Evolutionary conservation across 23 tunicate species (phyloP), one percentile per base, ranked within the genome.

Genomic region (Phallusia fumigata): DNA sequence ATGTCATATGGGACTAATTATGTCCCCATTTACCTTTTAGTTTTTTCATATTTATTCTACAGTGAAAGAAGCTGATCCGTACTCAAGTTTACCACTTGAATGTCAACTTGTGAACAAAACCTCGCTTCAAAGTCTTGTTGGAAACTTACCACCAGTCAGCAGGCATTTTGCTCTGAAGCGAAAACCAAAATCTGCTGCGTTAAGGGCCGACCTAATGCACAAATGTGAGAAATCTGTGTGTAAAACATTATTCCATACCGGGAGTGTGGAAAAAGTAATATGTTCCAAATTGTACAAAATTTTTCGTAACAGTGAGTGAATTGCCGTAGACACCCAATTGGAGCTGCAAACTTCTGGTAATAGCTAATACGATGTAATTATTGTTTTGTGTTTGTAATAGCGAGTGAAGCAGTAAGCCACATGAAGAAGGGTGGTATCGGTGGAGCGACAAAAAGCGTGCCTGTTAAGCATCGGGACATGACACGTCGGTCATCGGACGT

Each of bases 111-210:
- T 95, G 35, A 95, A 95, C 76, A 90, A 95, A 80, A 73, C 83
- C 65, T 79, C 91, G 19, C 45, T 90, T 34, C 91, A 86, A 75
- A 84, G 72, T 79, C 78, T 90, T 40, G 99, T 90, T 35, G 99
- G 95, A 12, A 84, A 51, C 78, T 65, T 90, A 65, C 95, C 95
- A 33, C 91, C 86, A 3, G 81, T 82, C 11, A 76, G 49, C n/a
- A 76, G 89, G 28, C 99, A 95, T 86, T 95, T 95, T 80, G 82
- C 91, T 0, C 83, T 95, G 19, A 82, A 82, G 34, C 79, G 88
- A 83, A 95, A 93, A 65, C 99, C 99, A 0, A 95, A 95, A 83
- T 90, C 95, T 19, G 95, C 95, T 34, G 91, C 99, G 53, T 75
- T 95, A 49, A 75, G 95, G 58, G 87, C 86, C 19, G 99, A 90